A percentile compares a stretch with the other conserved stretches of the same genome.
Evolutionary conservation across 2,113 vertebrate genomes (phyloP).

Genomic region (Psammodynastes pulverulentus): DNA sequence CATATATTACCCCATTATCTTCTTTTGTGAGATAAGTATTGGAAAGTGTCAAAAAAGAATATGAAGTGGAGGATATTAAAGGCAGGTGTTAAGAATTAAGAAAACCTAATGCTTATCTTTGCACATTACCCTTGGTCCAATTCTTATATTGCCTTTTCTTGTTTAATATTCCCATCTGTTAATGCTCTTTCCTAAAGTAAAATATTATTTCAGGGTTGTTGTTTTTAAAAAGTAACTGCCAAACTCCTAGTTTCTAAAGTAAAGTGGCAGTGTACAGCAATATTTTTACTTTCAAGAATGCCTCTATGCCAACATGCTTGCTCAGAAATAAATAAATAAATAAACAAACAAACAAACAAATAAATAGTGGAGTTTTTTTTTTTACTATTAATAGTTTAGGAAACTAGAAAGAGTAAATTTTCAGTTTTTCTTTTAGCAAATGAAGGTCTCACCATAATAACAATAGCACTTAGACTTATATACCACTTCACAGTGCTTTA

Average conservation of each 20-base stretch:
- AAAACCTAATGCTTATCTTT: background rate
- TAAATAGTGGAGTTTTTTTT: background rate
- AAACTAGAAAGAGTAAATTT: background rate
- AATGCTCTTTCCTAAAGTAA: background rate
- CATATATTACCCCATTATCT: background rate
- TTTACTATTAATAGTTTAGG: background rate
- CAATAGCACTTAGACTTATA: too few relatives aligned
- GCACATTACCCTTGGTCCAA: background rate
- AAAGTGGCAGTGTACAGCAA: background rate
- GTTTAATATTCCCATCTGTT: background rate
- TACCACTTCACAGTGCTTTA: too few relatives aligned
- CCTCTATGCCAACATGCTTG: background rate
- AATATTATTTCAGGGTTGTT: background rate
- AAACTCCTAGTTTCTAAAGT: background rate
- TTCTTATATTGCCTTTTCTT: background rate
- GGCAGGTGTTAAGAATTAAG: background rate
- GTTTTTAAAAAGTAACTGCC: background rate
- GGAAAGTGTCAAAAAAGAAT: background rate
- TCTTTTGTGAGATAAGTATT: background rate
- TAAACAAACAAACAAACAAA: background rate
- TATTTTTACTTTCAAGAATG: background rate
- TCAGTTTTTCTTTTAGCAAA: background rate
- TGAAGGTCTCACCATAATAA: background rate
- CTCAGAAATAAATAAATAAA: too few relatives aligned
- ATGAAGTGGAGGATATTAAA: background rate